Percentiles rank a stretch among this genome's conserved stretches.
Conservation (phyloP, 2,113 vertebrate genomes). For the Xiphophorus couchianus region DNA sequence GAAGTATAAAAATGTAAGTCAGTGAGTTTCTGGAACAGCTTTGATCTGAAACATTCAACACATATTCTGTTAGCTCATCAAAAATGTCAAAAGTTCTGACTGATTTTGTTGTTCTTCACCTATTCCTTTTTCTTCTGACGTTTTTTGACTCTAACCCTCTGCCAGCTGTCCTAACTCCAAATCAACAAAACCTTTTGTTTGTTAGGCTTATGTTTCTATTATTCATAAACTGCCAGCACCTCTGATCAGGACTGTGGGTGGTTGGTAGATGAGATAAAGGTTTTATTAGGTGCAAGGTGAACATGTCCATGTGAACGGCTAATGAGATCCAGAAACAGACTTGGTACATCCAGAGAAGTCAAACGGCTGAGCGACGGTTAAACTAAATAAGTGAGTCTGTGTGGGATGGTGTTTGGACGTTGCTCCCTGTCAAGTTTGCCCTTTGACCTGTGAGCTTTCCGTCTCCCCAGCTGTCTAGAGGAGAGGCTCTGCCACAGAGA, state of each 20-base stretch:
- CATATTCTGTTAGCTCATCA: neutral
- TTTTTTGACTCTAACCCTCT: neutral
- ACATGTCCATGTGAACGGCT: neutral
- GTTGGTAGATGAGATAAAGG: neutral
- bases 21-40: neutral
- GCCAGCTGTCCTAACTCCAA: neutral
- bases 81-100: neutral
- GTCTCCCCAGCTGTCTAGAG: conserved; percentile 61
- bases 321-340: neutral
- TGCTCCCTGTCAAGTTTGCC: conserved; percentile 70
- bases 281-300: neutral
- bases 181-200: neutral
- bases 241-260: neutral
- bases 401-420: conserved; percentile 42
- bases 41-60: neutral
- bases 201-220: conserved; percentile 9
- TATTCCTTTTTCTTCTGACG: neutral
- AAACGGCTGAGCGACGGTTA: conserved; percentile 61
- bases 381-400: conserved; percentile 60
- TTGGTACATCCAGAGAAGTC: conserved; percentile 38
- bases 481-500: conserved; percentile 20
- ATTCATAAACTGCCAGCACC: neutral
- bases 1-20: neutral
- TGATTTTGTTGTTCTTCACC: neutral
- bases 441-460: conserved; percentile 68